Evolutionary conservation across 2,888 invertebrate genomes (phyloP), one percentile per base, ranked within the genome.

Genomic region (Meloe dianella): DNA sequence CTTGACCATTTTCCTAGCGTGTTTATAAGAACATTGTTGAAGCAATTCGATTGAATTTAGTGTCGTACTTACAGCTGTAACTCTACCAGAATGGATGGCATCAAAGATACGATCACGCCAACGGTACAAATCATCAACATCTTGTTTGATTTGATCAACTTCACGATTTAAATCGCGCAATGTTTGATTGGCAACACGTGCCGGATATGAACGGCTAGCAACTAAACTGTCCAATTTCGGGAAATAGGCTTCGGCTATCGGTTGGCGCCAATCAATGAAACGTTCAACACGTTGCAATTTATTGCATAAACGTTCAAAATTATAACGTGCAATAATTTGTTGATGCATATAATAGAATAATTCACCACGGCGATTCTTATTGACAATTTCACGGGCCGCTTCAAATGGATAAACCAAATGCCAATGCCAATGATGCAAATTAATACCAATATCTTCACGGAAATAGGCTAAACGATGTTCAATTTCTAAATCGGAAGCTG

Each of bases 361-460:
- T 83, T 93, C 93, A 30, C 93, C 93, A 35, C 92, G 88, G 63
- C 93, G 87, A 79, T 93, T 91, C 79, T 94, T 93, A 60, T 86
- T 86, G 5, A 94, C 92, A 51, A 92, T 88, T 51, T 84, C 82
- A 57, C 75, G 74, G 0, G 87, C 83, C 0, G 90, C 88, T 73
- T 91, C 90, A 81, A 91, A 91, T 0, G 94, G 94, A 81, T 94
- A 95, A 2, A 95, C 94, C 73, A 95, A 86, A 82, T 95, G 95
- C 95, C 94, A 95, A 80, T 95, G 94, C 94, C 95, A 95, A 81
- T 95, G 95, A 81, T 95, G 95, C 61, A 93, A 89, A 84, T 95
- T 95, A 74, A 95, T 86, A 71, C 93, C 94, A 68, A 94, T 85
- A 82, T 94, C 95, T 81, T 95, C 95, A 51, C 94, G 88, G 87